Evolutionary conservation across 2,113 vertebrate genomes (phyloP).

Genomic region (Callocephalon fimbriatum): DNA sequence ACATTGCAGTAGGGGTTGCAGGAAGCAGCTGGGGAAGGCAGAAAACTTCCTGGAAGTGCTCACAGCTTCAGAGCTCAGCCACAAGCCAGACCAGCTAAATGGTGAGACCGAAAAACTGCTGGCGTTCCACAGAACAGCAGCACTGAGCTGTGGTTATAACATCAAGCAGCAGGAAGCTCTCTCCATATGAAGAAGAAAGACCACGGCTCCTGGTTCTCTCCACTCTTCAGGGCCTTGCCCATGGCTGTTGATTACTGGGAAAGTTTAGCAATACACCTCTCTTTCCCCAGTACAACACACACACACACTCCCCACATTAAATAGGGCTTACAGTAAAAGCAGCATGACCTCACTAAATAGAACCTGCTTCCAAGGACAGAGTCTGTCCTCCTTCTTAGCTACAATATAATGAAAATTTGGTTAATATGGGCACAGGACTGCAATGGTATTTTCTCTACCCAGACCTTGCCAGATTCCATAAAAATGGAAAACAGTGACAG

Average conservation of each 20-base stretch:
- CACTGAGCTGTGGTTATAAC: neutral
- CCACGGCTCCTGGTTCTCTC: neutral
- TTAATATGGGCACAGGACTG: neutral
- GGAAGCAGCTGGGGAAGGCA: neutral
- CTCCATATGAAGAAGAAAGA: neutral
- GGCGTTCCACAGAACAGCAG: neutral
- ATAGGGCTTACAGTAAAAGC: neutral
- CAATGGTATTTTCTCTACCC: neutral
- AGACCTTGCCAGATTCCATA: neutral
- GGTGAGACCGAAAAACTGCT: neutral
- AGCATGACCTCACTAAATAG: rapidly evolving
- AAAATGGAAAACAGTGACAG: neutral
- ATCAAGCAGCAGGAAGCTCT: neutral
- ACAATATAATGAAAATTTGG: neutral
- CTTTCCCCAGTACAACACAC: rapidly evolving
- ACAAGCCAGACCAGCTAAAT: neutral
- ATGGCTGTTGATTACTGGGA: neutral
- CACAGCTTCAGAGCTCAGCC: neutral
- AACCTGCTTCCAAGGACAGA: neutral
- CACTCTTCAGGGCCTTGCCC: neutral
- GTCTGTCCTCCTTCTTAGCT: neutral
- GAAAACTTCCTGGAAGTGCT: neutral
- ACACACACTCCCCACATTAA: neutral
- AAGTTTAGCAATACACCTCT: neutral
- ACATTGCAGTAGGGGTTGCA: neutral